These are phyloP conservation scores for Cyclophora punctaria DNA, from an alignment of 2,888 invertebrate species.

Conservation along the genomic window DNA sequence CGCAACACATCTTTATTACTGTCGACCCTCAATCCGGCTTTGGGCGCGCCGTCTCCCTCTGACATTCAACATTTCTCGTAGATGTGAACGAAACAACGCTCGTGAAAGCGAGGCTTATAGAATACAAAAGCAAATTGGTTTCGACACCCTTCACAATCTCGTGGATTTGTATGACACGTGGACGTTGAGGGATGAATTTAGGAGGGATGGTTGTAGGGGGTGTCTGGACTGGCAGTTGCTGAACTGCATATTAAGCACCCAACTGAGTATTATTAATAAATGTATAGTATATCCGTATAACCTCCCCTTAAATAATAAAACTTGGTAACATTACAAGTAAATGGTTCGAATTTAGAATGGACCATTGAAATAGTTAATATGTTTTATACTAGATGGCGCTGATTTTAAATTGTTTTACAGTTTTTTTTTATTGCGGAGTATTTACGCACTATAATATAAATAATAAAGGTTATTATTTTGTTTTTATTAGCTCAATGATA, in stretches of 20 bases:
- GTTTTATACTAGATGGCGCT: too few relatives aligned
- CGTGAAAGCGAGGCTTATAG: slow-evolving; percentile 33
- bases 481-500: too few relatives aligned
- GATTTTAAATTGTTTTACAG: too few relatives aligned
- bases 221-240: slow-evolving; percentile 16
- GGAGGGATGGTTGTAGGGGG: slow-evolving; percentile 28
- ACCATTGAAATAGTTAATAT: too few relatives aligned
- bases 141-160: slow-evolving; percentile 48
- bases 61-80: slow-evolving; percentile 16
- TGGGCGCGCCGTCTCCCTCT: slow-evolving; percentile 23
- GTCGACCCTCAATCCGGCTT: slow-evolving; percentile 30
- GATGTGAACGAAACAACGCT: slow-evolving; percentile 29
- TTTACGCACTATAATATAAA: too few relatives aligned
- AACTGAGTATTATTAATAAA: background rate
- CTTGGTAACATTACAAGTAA: too few relatives aligned
- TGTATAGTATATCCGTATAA: too few relatives aligned
- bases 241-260: slow-evolving; percentile 1
- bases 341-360: too few relatives aligned
- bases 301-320: too few relatives aligned
- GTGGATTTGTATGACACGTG: slow-evolving; percentile 58
- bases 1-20: slow-evolving; percentile 35
- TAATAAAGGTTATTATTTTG: too few relatives aligned
- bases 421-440: too few relatives aligned
- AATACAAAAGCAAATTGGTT: slow-evolving; percentile 59
- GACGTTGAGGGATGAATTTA: slow-evolving; percentile 45